Conservation (phyloP, 2,888 invertebrate genomes). For the Nephrotoma flavescens region DNA sequence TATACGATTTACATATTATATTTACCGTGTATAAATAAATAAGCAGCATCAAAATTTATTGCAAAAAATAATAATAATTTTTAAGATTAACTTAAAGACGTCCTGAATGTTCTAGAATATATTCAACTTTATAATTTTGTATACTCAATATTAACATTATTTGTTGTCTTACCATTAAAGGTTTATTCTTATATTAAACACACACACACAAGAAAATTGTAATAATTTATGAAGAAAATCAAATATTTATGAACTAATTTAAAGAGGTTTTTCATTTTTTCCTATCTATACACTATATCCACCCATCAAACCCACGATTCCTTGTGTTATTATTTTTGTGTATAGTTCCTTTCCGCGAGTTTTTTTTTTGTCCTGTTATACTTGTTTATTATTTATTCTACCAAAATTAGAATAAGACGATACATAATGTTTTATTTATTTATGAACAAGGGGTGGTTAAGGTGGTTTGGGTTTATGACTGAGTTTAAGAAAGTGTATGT, state of each 20-base stretch:
- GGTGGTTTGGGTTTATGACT: not conserved
- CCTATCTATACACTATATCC: not conserved
- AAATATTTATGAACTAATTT: not conserved
- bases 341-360: not conserved
- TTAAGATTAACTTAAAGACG: not conserved
- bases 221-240: not conserved
- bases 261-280: not conserved
- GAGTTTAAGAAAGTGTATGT: not conserved
- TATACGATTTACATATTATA: not conserved
- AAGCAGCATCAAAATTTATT: not conserved
- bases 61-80: not conserved
- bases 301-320: not conserved
- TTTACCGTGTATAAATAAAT: not conserved
- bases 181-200: not conserved
- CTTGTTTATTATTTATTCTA: not conserved
- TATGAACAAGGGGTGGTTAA: not conserved
- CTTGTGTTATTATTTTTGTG: not conserved
- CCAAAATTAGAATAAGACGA: not conserved
- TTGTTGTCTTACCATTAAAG: not conserved
- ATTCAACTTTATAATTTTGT: not conserved
- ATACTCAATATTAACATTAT: not conserved
- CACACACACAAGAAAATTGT: not conserved
- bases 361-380: not conserved
- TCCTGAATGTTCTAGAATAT: not conserved
- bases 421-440: not conserved